phyloP scores from a whole-genome alignment of 2,888 invertebrate species.

The Dynastes maya region DNA sequence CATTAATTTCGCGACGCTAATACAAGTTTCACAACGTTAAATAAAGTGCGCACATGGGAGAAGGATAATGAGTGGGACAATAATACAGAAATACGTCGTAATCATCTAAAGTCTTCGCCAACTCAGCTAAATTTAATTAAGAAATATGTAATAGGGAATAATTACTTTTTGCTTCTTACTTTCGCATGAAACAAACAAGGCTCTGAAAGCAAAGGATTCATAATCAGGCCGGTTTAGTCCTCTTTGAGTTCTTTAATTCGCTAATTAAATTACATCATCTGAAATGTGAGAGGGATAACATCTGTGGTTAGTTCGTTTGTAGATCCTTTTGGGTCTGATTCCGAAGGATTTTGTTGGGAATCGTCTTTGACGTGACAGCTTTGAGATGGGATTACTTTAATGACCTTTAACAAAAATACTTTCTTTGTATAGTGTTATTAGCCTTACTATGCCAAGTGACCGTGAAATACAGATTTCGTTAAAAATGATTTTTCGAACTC shows the following conservation, averaged over 20 bases:
- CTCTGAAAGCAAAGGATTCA: background rate
- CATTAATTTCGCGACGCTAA: background rate
- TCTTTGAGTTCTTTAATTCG: constrained; percentile 8
- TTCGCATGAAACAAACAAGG: background rate
- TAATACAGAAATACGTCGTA: background rate
- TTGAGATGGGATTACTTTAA: no score
- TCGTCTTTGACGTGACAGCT: background rate
- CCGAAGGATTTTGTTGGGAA: background rate
- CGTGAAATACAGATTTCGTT: no score
- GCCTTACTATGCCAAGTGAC: no score
- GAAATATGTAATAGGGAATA: background rate
- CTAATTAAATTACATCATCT: constrained; percentile 17
- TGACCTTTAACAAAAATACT: no score
- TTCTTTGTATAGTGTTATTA: no score
- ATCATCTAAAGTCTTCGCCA: background rate
- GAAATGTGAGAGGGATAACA: constrained; percentile 7
- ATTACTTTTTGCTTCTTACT: background rate
- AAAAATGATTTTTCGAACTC: no score
- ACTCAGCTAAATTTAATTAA: background rate
- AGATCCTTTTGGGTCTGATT: background rate
- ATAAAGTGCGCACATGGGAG: no score
- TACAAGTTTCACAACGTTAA: no score
- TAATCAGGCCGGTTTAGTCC: background rate
- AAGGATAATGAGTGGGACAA: background rate
- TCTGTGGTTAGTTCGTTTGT: background rate